Evolutionary conservation across 2,797 vertebrate genomes (phyloP).

Genomic region (Premnoplex brunnescens): DNA sequence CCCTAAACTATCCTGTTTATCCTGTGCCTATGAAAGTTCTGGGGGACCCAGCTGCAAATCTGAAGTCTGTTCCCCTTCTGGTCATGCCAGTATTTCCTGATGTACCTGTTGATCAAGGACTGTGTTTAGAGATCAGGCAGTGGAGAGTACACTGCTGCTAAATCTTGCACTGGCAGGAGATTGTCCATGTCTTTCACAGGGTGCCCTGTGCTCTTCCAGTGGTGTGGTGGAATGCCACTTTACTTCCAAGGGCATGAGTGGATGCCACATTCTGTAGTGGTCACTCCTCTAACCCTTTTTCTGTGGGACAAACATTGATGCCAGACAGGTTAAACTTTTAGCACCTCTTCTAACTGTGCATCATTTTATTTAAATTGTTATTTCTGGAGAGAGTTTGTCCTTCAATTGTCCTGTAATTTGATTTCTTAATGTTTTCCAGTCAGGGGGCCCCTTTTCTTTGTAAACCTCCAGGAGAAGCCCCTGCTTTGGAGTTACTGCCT

Average conservation of each 20-base stretch:
- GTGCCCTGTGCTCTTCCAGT: not conserved
- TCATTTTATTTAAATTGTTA: not conserved
- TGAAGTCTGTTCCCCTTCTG: not conserved
- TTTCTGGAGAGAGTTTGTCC: not conserved
- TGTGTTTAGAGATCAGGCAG: not conserved
- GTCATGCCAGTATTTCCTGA: not conserved
- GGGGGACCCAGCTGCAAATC: not conserved
- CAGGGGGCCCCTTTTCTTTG: not conserved
- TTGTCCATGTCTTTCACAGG: not conserved
- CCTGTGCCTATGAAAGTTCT: not conserved
- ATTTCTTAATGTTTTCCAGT: not conserved
- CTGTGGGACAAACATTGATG: not conserved
- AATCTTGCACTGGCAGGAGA: not conserved
- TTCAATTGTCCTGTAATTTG: not conserved
- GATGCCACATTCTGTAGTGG: rapidly evolving
- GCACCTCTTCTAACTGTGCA: not conserved
- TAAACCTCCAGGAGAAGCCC: not conserved
- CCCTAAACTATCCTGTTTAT: not conserved
- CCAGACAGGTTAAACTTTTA: not conserved
- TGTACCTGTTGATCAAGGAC: not conserved
- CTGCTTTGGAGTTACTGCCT: not conserved
- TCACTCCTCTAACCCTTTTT: not conserved
- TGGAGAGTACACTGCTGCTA: not conserved
- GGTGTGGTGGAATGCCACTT: not conserved
- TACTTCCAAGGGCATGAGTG: not conserved